Conservation (phyloP, 2,113 vertebrate genomes). For the Camelus bactrianus region DNA sequence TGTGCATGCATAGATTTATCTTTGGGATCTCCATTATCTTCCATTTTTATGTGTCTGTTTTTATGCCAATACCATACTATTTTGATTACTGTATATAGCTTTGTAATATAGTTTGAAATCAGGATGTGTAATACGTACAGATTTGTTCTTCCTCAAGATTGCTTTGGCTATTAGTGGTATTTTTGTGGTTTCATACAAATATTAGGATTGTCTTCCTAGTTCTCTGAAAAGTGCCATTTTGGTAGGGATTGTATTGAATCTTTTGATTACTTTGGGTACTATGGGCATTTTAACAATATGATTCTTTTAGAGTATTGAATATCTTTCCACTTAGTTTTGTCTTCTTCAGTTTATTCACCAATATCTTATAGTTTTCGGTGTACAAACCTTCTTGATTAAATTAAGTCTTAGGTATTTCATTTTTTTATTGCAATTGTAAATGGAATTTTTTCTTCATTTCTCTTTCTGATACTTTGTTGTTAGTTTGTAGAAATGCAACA, state of each 20-base stretch:
- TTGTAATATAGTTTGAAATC: background rate
- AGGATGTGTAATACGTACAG: background rate
- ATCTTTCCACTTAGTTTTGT: background rate
- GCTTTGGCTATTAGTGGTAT: background rate
- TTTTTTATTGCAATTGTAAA: background rate
- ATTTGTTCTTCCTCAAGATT: background rate
- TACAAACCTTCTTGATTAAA: background rate
- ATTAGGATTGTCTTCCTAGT: background rate
- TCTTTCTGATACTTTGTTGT: background rate
- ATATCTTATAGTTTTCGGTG: background rate
- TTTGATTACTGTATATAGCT: background rate
- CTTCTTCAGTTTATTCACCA: background rate
- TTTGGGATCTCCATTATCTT: background rate
- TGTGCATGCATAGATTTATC: background rate
- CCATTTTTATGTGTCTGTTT: background rate
- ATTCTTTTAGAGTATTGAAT: background rate
- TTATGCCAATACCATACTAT: background rate
- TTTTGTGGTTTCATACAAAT: background rate
- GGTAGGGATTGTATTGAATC: background rate
- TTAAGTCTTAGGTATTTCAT: background rate
- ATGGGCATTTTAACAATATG: background rate
- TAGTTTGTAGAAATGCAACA: background rate
- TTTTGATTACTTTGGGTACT: background rate
- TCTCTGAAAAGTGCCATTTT: background rate
- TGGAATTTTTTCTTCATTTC: background rate